These are phyloP conservation scores for Herpailurus yagouaroundi DNA, from an alignment of 2,113 vertebrate species.

Conservation along the genomic window DNA sequence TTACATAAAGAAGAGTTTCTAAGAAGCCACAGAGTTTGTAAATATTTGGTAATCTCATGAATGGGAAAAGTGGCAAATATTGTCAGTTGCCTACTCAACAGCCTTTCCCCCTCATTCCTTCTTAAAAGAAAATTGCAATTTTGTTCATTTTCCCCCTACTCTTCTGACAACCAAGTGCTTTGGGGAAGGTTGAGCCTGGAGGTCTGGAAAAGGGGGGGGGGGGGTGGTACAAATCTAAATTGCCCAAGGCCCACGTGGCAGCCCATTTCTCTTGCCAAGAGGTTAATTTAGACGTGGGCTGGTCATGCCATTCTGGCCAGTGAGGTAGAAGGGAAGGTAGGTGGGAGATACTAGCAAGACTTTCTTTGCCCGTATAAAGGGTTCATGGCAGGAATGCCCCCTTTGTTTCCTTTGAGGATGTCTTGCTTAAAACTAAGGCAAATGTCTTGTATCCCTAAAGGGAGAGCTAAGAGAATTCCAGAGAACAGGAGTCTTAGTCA, in stretches of 20 bases:
- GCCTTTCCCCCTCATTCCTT: neutral
- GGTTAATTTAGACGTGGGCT: neutral
- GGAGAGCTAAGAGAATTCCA: neutral
- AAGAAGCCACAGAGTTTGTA: conserved; percentile 7
- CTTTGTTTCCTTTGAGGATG: conserved; percentile 10
- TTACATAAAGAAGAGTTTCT: conserved; percentile 31
- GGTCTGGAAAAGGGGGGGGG: neutral
- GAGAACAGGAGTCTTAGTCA: neutral
- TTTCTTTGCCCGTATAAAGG: neutral
- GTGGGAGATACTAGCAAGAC: neutral
- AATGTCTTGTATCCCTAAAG: neutral
- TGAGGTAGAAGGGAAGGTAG: neutral
- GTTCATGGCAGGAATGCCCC: neutral
- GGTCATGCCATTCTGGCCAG: neutral
- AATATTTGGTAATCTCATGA: conserved; percentile 15
- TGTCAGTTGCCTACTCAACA: neutral
- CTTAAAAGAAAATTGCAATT: neutral
- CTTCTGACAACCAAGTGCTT: neutral
- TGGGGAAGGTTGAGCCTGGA: neutral
- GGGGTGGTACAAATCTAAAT: neutral
- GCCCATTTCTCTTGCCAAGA: neutral
- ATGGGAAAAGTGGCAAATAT: neutral
- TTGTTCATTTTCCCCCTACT: neutral
- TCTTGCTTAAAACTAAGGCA: conserved; percentile 47
- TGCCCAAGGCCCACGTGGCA: neutral